phyloP scores from a whole-genome alignment of 2,888 invertebrate species.

The Antheraea assamensis region DNA sequence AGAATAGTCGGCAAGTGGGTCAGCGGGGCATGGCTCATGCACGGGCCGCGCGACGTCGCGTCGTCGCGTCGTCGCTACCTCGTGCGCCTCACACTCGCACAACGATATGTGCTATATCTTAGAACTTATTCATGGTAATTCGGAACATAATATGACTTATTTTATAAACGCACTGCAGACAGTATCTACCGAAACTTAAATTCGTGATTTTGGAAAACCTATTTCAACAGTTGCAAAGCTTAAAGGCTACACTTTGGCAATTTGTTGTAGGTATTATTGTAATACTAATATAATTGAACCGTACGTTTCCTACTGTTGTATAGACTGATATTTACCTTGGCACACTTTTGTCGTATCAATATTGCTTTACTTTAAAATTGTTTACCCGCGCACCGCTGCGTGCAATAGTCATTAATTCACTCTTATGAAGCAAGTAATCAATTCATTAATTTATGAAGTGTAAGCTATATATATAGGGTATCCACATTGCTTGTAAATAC shows the following conservation, averaged over 20 bases:
- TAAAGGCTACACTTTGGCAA: constrained; percentile 42
- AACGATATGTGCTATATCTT: constrained; percentile 20
- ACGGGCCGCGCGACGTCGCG: constrained; percentile 47
- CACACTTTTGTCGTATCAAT: constrained; percentile 68
- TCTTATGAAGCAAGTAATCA: constrained; percentile 15
- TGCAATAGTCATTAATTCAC: constrained; percentile 27
- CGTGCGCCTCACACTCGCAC: constrained; percentile 12
- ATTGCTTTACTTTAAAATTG: constrained; percentile 51
- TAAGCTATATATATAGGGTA: neutral
- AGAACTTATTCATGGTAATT: constrained; percentile 23
- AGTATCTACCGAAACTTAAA: neutral
- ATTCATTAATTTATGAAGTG: constrained; percentile 9
- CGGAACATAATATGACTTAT: constrained; percentile 14
- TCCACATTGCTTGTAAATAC: neutral
- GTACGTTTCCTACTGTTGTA: constrained; percentile 69
- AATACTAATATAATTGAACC: constrained; percentile 63
- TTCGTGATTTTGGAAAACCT: neutral
- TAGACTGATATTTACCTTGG: constrained; percentile 66
- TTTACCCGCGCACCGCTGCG: constrained; percentile 35
- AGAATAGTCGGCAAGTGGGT: constrained; percentile 75
- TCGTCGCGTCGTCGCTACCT: constrained; percentile 33
- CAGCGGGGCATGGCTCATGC: constrained; percentile 71
- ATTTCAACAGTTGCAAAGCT: neutral
- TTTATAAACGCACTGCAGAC: neutral
- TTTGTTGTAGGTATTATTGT: constrained; percentile 48